These are phyloP conservation scores for Chelonus insularis DNA, from an alignment of 1,140 invertebrate genomes.

Conservation along the genomic window DNA sequence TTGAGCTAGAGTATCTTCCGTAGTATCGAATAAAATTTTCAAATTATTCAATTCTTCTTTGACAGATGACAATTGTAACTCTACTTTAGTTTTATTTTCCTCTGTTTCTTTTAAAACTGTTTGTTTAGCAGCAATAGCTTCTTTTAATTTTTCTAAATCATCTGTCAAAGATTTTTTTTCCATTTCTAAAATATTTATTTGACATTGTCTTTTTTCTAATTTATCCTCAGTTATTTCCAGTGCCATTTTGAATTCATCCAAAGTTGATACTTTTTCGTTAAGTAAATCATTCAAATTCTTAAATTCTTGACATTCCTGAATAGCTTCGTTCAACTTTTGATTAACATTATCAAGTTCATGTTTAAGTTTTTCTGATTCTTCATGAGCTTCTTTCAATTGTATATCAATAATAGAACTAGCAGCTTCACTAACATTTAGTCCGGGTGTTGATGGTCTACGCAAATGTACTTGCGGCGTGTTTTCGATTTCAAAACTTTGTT, in stretches of 20 bases:
- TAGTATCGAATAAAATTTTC: constrained; percentile 28
- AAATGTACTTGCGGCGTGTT: constrained; percentile 27
- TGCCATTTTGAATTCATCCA: constrained; percentile 16
- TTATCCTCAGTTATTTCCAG: constrained; percentile 6
- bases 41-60: constrained; percentile 29
- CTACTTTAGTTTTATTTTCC: constrained; percentile 17
- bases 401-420: constrained; percentile 55
- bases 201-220: constrained; percentile 8
- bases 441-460: constrained; percentile 23
- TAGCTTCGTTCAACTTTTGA: constrained; percentile 24
- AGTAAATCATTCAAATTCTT: constrained; percentile 30
- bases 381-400: constrained; percentile 50
- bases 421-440: constrained; percentile 44
- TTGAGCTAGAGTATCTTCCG: constrained; percentile 25
- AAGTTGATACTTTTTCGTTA: constrained; percentile 25
- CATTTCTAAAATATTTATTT: constrained; percentile 7
- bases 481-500: constrained; percentile 53
- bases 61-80: constrained; percentile 29
- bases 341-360: constrained; percentile 33
- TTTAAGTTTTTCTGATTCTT: constrained; percentile 41
- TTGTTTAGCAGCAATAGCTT: constrained; percentile 7
- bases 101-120: constrained; percentile 13
- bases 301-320: constrained; percentile 31
- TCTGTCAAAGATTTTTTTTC: constrained; percentile 6
- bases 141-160: constrained; percentile 30